Evolutionary conservation across 1,140 invertebrate species (phyloP).

Genomic region (Megalopta genalis): DNA sequence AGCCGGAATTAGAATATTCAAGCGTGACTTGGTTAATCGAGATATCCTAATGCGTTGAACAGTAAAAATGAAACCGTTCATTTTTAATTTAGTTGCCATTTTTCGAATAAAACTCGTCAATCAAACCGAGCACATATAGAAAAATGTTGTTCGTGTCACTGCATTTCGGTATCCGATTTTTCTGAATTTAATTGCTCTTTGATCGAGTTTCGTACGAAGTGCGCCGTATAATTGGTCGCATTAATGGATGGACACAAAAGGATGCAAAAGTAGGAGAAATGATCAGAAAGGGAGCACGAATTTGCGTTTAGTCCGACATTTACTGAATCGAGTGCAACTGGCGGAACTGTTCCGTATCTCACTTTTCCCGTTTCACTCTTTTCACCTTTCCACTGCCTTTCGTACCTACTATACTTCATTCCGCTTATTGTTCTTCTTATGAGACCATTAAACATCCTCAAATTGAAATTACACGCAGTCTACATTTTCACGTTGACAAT

Average conservation of each 20-base stretch:
- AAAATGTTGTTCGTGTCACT: background rate
- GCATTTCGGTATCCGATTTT: background rate
- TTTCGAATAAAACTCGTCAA: too few relatives aligned
- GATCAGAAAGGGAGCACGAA: conserved; percentile 29
- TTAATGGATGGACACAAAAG: conserved; percentile 28
- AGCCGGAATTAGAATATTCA: too few relatives aligned
- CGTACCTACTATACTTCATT: conserved; percentile 31
- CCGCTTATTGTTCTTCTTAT: conserved; percentile 58
- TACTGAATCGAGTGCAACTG: conserved; percentile 36
- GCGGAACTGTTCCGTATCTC: conserved; percentile 18
- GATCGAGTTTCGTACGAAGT: background rate
- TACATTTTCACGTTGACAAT: conserved; percentile 55
- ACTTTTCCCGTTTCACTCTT: background rate
- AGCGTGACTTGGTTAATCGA: too few relatives aligned
- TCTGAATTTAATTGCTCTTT: background rate
- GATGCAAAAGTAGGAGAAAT: conserved; percentile 17
- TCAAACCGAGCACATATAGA: background rate
- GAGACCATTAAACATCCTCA: conserved; percentile 50
- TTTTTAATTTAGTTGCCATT: too few relatives aligned
- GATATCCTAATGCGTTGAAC: too few relatives aligned
- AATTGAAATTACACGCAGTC: conserved; percentile 35
- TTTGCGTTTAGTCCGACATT: conserved; percentile 43
- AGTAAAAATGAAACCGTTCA: too few relatives aligned
- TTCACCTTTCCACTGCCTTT: background rate
- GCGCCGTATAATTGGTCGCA: background rate